phyloP scores from a whole-genome alignment of 2,113 vertebrate species.

The Cryptomyrus ogoouensis region DNA sequence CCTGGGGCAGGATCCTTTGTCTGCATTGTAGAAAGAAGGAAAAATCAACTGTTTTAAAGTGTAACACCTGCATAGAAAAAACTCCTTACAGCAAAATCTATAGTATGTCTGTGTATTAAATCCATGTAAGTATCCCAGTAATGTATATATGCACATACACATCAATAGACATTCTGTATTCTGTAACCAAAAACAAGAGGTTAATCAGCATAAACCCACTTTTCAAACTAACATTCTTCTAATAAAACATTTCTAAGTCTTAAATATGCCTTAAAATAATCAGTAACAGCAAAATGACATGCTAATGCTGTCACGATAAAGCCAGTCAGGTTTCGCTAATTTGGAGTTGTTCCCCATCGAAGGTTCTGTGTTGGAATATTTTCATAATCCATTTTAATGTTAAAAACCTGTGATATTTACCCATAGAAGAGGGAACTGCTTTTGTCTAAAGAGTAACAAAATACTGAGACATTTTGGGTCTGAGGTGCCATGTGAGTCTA shows the following conservation, averaged over 20 bases:
- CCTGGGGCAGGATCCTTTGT: slow-evolving; percentile 41
- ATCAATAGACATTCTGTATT: neutral
- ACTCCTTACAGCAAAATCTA: neutral
- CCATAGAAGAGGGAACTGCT: neutral
- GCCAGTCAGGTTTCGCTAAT: neutral
- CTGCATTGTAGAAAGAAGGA: slow-evolving; percentile 41
- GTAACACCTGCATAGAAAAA: neutral
- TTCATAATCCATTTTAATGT: neutral
- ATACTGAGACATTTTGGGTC: neutral
- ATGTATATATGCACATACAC: neutral
- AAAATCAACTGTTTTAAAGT: neutral
- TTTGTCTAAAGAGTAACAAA: neutral
- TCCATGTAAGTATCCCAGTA: neutral
- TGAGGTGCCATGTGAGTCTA: neutral
- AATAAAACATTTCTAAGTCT: neutral
- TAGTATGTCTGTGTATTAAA: neutral
- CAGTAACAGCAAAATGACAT: neutral
- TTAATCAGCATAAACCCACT: neutral
- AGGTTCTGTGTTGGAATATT: neutral
- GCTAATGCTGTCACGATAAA: slow-evolving; percentile 40
- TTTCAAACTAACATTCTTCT: neutral
- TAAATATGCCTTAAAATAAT: neutral
- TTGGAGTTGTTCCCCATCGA: neutral
- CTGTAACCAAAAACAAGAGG: neutral
- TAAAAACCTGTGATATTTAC: neutral